phyloP scores from a whole-genome alignment of 1,140 invertebrate genomes.

The Megalonaias nervosa region DNA sequence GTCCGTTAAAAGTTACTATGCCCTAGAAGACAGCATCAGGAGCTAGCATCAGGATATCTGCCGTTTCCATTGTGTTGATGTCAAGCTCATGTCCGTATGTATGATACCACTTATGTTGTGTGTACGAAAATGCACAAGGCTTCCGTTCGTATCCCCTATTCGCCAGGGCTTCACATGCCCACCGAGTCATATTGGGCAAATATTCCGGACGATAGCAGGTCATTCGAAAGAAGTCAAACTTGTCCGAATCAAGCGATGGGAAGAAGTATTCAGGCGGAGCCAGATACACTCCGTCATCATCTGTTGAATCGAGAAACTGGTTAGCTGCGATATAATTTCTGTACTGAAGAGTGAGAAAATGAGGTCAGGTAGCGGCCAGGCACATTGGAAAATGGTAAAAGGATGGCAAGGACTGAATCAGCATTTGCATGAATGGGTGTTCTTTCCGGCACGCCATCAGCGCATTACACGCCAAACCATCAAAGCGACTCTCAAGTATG shows the following conservation, averaged over 20 bases:
- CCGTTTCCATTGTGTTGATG: too few species aligned
- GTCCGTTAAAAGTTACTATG: too few species aligned
- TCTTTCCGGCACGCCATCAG: constrained; percentile 53
- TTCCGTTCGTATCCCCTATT: constrained; percentile 30
- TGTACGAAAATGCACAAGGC: constrained; percentile 43
- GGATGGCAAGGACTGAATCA: constrained; percentile 46
- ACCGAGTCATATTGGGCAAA: constrained; percentile 38
- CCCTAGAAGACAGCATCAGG: too few species aligned
- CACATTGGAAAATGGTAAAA: constrained; percentile 24
- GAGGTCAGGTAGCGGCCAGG: neutral
- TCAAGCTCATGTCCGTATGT: constrained; percentile 34
- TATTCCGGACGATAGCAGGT: constrained; percentile 30
- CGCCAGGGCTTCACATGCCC: constrained; percentile 50
- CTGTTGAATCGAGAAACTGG: constrained; percentile 1
- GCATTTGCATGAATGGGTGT: constrained; percentile 56
- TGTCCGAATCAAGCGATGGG: constrained; percentile 51
- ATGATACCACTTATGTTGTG: constrained; percentile 59
- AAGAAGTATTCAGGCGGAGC: constrained; percentile 59
- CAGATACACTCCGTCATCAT: constrained; percentile 42
- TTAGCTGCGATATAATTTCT: constrained; percentile 32
- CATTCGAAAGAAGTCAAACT: constrained; percentile 39
- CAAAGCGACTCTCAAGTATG: constrained; percentile 42
- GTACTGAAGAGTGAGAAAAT: constrained; percentile 5
- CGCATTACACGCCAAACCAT: constrained; percentile 56
- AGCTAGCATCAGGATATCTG: too few species aligned